Base-by-base conservation (phyloP, 2,113 vertebrate genomes). In the Oreochromis tanganicae region DNA sequence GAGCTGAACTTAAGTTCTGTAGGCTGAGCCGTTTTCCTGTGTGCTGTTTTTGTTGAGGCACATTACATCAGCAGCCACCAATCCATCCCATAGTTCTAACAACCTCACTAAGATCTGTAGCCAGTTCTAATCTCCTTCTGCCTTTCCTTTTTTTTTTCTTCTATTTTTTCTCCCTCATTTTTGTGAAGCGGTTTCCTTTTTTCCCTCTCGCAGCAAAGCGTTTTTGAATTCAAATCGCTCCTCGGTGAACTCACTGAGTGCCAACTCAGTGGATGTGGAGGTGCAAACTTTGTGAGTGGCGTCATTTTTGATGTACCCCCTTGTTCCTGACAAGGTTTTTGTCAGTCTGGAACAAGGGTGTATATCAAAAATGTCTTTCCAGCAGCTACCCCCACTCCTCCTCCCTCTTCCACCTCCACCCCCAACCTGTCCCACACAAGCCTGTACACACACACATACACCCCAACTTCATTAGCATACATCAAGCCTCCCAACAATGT, bases 381-480 rank as follows among this genome's bases (percentile, higher is more conserved):
- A 90, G 90, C 90, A 93, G 83, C 61, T 89, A 84, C 55, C 86
- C 52, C 57, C 68, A 36, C 34, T 52, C 73, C 83, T 38, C 90
- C 81, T 54, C 55, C 16, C 34, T 66, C 61, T 68, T 68, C 61
- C 61, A 38, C 61, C 86, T 56, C 63, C 75, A 48, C 24, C 50
- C 79, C 86, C 81, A 87, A 80, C 84, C 85, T 71, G 13, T 84
- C 84, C 84, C 90, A 81, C 84, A 3, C 87, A 87, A 54, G 71
- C 86, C 36, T 46, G n/a, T 21, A 66, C 88, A 36, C 88, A 63
- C 80, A 73, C 90, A 79, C 88, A 89, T 75, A 89, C 92, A 63
- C 85, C 43, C 85, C 46, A 52, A 83, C 92, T 88, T 96, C 93
- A 96, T 96, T 96, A 96, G 95, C 96, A 96, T 96, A 94, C 95